Evolutionary conservation across 2,888 invertebrate genomes (phyloP).

Genomic region (Plebejus anna): DNA sequence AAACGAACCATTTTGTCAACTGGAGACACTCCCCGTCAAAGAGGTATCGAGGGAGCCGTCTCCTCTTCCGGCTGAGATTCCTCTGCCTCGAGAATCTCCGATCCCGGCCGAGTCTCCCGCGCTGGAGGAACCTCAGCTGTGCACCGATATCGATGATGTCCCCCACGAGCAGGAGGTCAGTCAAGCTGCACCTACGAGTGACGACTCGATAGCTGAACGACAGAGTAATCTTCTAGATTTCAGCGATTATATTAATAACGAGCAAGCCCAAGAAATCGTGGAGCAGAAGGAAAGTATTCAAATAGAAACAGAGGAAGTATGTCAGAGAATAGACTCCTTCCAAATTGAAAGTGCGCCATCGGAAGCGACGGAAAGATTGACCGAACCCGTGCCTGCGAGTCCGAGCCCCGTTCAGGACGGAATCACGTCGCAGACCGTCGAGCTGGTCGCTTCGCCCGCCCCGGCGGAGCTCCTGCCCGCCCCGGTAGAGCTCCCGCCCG

Average conservation of each 20-base stretch:
- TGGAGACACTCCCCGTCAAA: slow-evolving; percentile 26
- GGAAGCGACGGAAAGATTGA: slow-evolving; percentile 30
- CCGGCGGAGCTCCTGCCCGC: slow-evolving; percentile 19
- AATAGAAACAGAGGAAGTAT: slow-evolving; percentile 5
- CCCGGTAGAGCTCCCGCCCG: too few species aligned
- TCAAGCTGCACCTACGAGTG: slow-evolving; percentile 39
- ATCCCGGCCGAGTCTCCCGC: slow-evolving; percentile 37
- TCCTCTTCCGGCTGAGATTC: slow-evolving; percentile 40
- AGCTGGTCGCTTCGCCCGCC: slow-evolving; percentile 30
- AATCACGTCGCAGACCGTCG: slow-evolving; percentile 27
- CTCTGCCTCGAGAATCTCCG: slow-evolving; percentile 41
- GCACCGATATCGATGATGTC: slow-evolving; percentile 31
- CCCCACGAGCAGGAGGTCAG: neutral
- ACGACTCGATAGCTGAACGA: slow-evolving; percentile 24
- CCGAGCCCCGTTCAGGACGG: slow-evolving; percentile 28
- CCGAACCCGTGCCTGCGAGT: neutral
- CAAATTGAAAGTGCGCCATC: slow-evolving; percentile 28
- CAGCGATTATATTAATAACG: neutral
- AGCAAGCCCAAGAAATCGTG: neutral
- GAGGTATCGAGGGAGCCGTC: slow-evolving; percentile 33
- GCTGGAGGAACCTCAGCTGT: slow-evolving; percentile 31
- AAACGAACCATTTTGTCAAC: neutral
- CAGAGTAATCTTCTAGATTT: neutral
- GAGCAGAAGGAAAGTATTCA: slow-evolving; percentile 11
- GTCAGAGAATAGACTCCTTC: slow-evolving; percentile 9